Evolutionary conservation across 2,797 vertebrate species (phyloP).

Genomic region (Pseudochaenichthys georgianus): DNA sequence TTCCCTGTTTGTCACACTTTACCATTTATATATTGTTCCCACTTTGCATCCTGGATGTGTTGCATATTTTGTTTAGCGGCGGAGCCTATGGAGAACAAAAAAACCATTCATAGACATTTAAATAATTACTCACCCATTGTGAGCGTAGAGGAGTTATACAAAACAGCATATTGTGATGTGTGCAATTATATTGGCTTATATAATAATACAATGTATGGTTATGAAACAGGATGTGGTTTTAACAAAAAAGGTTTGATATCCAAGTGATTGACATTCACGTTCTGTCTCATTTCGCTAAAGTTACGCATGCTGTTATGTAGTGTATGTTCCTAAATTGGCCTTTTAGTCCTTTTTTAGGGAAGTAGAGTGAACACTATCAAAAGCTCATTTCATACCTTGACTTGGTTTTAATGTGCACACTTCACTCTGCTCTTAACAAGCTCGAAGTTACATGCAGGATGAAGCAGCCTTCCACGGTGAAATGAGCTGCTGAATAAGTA

Average conservation of each 20-base stretch:
- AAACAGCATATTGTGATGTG: neutral
- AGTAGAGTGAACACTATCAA: neutral
- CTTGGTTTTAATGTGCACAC: slow-evolving; percentile 10
- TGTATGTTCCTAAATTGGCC: neutral
- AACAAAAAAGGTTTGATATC: neutral
- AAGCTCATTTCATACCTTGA: slow-evolving; percentile 1
- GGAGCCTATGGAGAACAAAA: neutral
- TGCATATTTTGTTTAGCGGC: neutral
- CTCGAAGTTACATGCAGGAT: slow-evolving; percentile 7
- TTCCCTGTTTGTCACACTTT: slow-evolving; percentile 13
- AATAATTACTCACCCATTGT: neutral
- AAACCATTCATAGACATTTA: neutral
- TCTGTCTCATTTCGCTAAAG: neutral
- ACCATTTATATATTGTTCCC: neutral
- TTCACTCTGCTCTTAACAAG: slow-evolving; percentile 26
- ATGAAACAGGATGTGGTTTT: neutral
- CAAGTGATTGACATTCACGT: neutral
- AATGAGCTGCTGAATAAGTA: slow-evolving; percentile 36
- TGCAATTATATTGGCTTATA: neutral
- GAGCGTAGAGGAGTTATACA: neutral
- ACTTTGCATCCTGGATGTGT: neutral
- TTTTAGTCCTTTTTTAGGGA: neutral
- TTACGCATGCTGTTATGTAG: neutral
- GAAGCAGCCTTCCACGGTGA: slow-evolving; percentile 8
- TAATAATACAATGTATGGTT: neutral